Conservation (phyloP, 2,797 vertebrate species). For the Girardinus metallicus region DNA sequence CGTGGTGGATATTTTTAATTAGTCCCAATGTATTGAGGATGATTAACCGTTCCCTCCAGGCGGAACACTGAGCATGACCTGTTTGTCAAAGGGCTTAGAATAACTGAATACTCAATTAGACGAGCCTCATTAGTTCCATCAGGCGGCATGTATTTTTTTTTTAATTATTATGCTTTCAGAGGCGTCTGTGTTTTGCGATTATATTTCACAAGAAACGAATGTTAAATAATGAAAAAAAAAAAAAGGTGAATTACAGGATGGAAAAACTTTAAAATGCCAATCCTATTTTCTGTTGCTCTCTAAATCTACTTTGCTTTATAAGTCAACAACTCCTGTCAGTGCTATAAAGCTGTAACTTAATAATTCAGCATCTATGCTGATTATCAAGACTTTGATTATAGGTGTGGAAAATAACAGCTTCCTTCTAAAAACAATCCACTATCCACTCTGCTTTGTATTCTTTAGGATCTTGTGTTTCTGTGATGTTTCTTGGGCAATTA, state of each 20-base stretch:
- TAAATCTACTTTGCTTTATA: constrained; percentile 6
- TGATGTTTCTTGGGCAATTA: constrained; percentile 23
- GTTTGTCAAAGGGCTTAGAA: constrained; percentile 39
- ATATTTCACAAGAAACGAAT: constrained; percentile 13
- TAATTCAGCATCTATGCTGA: constrained; percentile 51
- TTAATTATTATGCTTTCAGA: neutral
- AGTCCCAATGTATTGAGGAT: constrained; percentile 10
- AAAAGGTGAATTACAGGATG: neutral
- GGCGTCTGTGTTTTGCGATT: constrained; percentile 35
- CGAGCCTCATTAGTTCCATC: constrained; percentile 36
- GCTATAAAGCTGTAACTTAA: constrained; percentile 41
- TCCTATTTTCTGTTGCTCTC: constrained; percentile 1
- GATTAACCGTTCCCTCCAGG: constrained; percentile 21
- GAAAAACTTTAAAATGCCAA: neutral
- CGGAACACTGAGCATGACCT: constrained; percentile 19
- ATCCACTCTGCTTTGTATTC: constrained; percentile 36
- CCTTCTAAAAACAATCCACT: constrained; percentile 30
- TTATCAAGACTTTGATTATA: constrained; percentile 57
- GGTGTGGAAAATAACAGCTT: constrained; percentile 57
- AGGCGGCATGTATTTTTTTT: constrained; percentile 5
- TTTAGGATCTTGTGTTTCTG: constrained; percentile 27
- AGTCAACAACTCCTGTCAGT: constrained; percentile 36
- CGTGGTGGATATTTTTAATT: constrained; percentile 35
- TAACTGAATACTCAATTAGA: constrained; percentile 46
- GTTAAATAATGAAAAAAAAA: neutral